Conservation (phyloP, 2,888 invertebrate species). For the Pocota personata region DNA sequence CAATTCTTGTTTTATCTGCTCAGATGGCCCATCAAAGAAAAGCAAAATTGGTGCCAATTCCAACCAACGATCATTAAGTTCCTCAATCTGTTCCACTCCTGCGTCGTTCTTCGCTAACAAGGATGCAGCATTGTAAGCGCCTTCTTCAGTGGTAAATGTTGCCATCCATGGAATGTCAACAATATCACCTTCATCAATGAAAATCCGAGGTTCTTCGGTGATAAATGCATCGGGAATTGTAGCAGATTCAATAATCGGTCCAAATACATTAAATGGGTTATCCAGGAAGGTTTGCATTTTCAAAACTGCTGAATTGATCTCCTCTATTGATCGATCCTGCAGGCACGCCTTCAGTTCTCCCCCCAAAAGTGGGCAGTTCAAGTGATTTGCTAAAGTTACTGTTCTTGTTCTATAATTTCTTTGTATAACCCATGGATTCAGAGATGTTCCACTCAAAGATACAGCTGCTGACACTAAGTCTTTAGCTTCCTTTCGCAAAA, state of each 20-base stretch:
- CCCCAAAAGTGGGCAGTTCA: conserved; percentile 86
- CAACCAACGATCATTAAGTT: conserved; percentile 84
- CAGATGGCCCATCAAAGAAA: conserved; percentile 83
- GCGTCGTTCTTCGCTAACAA: conserved; percentile 80
- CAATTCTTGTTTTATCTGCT: background rate
- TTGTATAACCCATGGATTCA: conserved; percentile 85
- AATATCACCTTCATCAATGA: conserved; percentile 85
- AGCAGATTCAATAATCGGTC: conserved; percentile 86
- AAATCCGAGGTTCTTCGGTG: conserved; percentile 85
- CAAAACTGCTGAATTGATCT: conserved; percentile 83
- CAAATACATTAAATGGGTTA: conserved; percentile 88
- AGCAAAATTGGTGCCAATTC: conserved; percentile 85
- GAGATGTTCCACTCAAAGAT: conserved; percentile 87
- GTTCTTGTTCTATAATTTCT: conserved; percentile 83
- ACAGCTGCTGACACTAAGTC: conserved; percentile 78
- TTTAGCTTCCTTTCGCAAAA: conserved; percentile 86
- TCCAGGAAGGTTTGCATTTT: conserved; percentile 80
- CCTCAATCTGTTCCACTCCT: conserved; percentile 80
- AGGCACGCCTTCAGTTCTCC: conserved; percentile 86
- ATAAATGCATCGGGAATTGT: conserved; percentile 85
- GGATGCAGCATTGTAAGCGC: conserved; percentile 86
- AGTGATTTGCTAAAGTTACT: conserved; percentile 85
- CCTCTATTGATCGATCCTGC: conserved; percentile 85
- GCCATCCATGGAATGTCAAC: conserved; percentile 87
- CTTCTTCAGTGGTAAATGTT: conserved; percentile 87